Evolutionary conservation across 2,113 vertebrate species (phyloP), one percentile per base, ranked within the genome.

Genomic region (Microtus oregoni): DNA sequence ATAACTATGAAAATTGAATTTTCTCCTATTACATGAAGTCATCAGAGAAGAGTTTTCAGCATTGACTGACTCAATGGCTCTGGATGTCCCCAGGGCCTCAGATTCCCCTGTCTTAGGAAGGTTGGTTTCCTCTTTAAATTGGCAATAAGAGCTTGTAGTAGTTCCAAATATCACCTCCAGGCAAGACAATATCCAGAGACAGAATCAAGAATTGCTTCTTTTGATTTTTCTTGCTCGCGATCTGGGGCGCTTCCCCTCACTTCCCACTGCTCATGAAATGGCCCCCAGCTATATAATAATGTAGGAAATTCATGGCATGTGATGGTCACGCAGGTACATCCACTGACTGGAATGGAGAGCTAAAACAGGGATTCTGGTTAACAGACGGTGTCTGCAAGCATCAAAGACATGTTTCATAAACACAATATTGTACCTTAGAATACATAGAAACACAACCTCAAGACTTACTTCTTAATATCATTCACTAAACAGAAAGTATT

Each of bases 1-100:
- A 83, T 95, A 63, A 93, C 86, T 2, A 90, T 92, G 58, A 90
- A 91, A 93, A 88, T 19, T 83, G 38, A 87, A 70, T 92, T 87
- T 86, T 96, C 22, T 89, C 47, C 75, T 73, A 52, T 20, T 78
- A 82, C 38, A 86, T 50, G 52, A 91, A 82, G n/a, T 83, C 41
- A 79, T 10, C 72, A 83, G 75, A 5, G 52, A 17, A 94, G 11
- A 76, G 1, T 79, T 95, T 95, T 85, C 91, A 90, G 41, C 81
- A 10, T 10, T 88, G 38, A 94, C 0, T 15, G 32, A 86, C 32
- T 92, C 58, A 67, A 3, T 35, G 20, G 52, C 63, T 75, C 13
- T 47, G 35, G 55, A 76, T 58, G 3, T 50, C 30, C 65, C 41
- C 70, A 76, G 86, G 55, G 79, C 76, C 20, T 72, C 44, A 63